Percentiles rank a stretch among this genome's conserved stretches.
Conservation (phyloP, 2,797 vertebrate species). For the Petrocephalus sullivani region DNA sequence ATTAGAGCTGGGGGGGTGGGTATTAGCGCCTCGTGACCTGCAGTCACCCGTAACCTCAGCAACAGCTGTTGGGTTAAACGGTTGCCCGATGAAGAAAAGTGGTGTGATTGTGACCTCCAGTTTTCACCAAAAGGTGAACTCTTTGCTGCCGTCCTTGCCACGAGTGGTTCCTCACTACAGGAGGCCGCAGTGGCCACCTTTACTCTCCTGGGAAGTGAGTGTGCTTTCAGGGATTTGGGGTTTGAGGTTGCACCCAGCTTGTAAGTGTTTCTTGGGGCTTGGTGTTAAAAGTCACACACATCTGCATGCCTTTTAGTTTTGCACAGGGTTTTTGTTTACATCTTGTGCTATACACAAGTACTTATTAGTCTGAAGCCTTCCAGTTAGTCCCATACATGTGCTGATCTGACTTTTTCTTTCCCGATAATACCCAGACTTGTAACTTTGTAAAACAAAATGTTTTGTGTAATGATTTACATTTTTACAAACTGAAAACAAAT, state of each 20-base stretch:
- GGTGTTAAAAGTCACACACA: neutral
- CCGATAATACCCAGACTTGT: neutral
- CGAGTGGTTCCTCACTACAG: slow-evolving; percentile 32
- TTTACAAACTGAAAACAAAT: no score
- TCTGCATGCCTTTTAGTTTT: neutral
- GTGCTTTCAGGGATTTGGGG: neutral
- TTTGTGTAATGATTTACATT: no score
- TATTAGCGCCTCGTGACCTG: neutral
- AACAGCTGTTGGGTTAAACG: neutral
- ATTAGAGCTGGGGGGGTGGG: neutral
- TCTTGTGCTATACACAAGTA: neutral
- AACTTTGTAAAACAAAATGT: no score
- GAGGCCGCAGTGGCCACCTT: slow-evolving; percentile 49
- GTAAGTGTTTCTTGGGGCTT: neutral
- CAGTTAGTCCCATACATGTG: neutral
- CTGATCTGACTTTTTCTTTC: neutral
- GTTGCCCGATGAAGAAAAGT: slow-evolving; percentile 18
- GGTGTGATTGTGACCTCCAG: neutral
- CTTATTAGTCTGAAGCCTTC: neutral
- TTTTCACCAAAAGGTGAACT: slow-evolving; percentile 41
- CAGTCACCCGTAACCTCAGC: neutral
- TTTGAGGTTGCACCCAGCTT: neutral
- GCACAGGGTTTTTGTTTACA: neutral
- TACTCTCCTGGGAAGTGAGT: slow-evolving; percentile 48
- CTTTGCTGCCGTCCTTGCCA: slow-evolving; percentile 31